These are phyloP conservation scores for Turdus rufiventris DNA, from an alignment of 2,113 vertebrate species.

Conservation along the genomic window DNA sequence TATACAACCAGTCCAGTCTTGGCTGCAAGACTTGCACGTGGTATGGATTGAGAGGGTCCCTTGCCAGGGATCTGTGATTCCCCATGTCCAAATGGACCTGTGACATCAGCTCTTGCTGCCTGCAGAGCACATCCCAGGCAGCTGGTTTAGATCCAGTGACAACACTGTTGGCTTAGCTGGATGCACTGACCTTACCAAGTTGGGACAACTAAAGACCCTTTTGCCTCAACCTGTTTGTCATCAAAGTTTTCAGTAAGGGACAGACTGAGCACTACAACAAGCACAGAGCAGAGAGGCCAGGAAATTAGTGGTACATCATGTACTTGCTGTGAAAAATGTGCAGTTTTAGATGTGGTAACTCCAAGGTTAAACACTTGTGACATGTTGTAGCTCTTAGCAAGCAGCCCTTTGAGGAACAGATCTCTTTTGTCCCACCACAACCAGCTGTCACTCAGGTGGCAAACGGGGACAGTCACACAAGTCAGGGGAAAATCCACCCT, in stretches of 20 bases:
- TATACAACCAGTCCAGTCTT: background rate
- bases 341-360: background rate
- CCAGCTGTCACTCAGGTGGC: background rate
- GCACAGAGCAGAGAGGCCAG: accelerated
- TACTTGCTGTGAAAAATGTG: background rate
- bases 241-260: background rate
- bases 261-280: background rate
- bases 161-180: accelerated
- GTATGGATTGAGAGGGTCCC: background rate
- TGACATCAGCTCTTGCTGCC: background rate
- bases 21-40: background rate
- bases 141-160: background rate
- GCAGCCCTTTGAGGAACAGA: background rate
- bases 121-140: too few species aligned
- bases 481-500: background rate
- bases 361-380: background rate
- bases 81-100: accelerated
- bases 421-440: background rate
- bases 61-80: background rate
- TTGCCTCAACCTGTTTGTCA: background rate
- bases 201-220: accelerated
- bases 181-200: background rate
- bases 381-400: background rate
- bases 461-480: background rate
- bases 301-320: background rate